Evolutionary conservation across 2,113 vertebrate genomes (phyloP), one percentile per base, ranked within the genome.

Genomic region (Ceyx margarethae): DNA sequence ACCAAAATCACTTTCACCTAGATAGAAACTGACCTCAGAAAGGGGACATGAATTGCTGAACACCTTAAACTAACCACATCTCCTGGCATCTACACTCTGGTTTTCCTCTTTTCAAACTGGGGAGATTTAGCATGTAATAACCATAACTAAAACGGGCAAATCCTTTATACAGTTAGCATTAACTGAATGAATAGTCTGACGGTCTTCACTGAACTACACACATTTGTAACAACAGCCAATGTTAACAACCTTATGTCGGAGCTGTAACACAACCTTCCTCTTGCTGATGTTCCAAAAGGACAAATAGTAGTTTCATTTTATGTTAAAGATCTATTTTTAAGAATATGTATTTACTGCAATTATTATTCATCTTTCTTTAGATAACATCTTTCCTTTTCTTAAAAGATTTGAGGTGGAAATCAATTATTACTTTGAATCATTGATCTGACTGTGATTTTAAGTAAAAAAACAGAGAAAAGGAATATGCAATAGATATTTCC

Each of bases 1-100:
- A 71, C 76, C 29, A 88, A 71, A 89, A 93, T 87, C 81, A 91
- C 35, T 85, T 88, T 85, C n/a, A 89, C 21, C 21, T 57, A 86
- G 60, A 64, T 5, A 85, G 51, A 80, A 81, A 53, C 1, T 74
- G 67, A 82, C 46, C 65, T 78, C 15, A 28, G 62, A 85, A 91
- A 56, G 13, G 33, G 77, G 56, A 66, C 13, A 14, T 3, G 15
- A 43, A 78, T 67, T 80, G 42, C 78, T 73, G 79, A 95, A 89
- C 1, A 7, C 57, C 45, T 84, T 7, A 76, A 90, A 75, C 9
- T 62, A 40, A 33, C 29, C 23, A 31, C 65, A 31, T 33, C 31
- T 85, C 67, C 20, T 72, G 92, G 82, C 28, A 86, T 13, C 37
- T 65, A 45, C 17, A 20, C 45, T 64, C 87, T 43, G 2, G 0